Percentiles rank a stretch among this genome's conserved stretches.
Conservation (phyloP, 2,113 vertebrate species). For the Prinia subflava region DNA sequence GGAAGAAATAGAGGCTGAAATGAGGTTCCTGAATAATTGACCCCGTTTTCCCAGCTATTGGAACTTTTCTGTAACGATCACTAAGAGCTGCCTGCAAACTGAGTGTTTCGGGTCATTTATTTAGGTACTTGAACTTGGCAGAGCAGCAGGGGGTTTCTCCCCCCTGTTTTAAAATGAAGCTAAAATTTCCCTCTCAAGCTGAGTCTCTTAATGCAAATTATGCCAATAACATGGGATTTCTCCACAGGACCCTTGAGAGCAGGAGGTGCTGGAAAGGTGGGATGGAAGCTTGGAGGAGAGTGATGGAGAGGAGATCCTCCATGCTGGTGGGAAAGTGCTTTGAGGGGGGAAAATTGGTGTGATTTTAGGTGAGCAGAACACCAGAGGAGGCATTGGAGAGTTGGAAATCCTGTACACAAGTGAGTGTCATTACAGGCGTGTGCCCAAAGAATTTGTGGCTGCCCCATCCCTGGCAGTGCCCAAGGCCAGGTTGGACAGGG, state of each 20-base stretch:
- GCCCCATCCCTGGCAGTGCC: not conserved
- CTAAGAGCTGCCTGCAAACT: not conserved
- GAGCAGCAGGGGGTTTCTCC: not conserved
- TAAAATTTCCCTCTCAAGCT: not conserved
- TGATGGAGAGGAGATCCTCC: not conserved
- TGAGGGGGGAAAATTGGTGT: not conserved
- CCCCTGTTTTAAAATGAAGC: not conserved
- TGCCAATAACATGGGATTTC: not conserved
- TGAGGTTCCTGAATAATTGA: not conserved
- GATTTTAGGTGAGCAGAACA: not conserved
- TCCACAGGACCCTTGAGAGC: not conserved
- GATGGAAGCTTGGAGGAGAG: not conserved
- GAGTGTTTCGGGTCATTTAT: rapidly evolving
- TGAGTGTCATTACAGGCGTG: not conserved
- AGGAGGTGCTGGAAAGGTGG: not conserved
- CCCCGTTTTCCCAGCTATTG: not conserved
- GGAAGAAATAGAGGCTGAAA: not conserved
- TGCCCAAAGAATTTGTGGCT: not conserved
- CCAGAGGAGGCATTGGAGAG: not conserved
- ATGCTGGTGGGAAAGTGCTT: rapidly evolving
- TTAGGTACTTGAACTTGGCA: not conserved
- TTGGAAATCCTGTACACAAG: not conserved
- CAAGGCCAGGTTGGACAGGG: rapidly evolving
- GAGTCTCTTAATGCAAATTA: not conserved
- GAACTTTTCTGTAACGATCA: not conserved